phyloP scores from a whole-genome alignment of 92 coral and sea anemone species.

The Parazoanthus darwini region DNA sequence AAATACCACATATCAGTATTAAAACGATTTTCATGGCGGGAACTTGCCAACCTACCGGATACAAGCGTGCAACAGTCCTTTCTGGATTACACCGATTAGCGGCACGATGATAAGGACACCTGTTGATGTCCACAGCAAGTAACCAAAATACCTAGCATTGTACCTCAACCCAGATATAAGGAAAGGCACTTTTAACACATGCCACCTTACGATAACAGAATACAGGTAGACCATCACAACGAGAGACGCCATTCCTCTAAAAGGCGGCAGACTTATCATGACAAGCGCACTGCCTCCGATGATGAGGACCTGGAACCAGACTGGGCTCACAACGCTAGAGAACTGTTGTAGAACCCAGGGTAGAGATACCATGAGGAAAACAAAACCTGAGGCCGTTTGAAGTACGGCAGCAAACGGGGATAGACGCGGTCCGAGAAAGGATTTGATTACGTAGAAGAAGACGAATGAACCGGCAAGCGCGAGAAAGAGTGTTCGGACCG shows the following conservation, averaged over 20 bases:
- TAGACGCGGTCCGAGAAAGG: slow-evolving; percentile 5
- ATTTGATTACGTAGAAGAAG: slow-evolving; percentile 34
- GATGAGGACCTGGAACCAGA: slow-evolving; percentile 6
- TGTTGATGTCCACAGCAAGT: slow-evolving; percentile 27
- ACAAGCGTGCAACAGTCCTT: slow-evolving; percentile 33
- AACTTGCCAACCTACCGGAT: slow-evolving; percentile 25
- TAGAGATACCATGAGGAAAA: slow-evolving; percentile 35
- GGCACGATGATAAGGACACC: slow-evolving; percentile 35
- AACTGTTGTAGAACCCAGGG: slow-evolving; percentile 52
- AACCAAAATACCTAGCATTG: slow-evolving; percentile 11
- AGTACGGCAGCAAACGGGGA: slow-evolving; percentile 22
- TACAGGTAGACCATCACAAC: slow-evolving; percentile 44
- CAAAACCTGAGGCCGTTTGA: slow-evolving; percentile 19
- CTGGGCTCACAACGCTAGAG: background rate
- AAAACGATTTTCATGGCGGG: too few species aligned
- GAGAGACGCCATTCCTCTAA: slow-evolving; percentile 46
- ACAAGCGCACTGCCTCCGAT: slow-evolving; percentile 19
- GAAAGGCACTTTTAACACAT: slow-evolving; percentile 42
- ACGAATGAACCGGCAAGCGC: slow-evolving; percentile 16
- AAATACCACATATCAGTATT: background rate
- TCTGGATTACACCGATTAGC: slow-evolving; percentile 39
- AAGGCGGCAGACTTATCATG: slow-evolving; percentile 41
- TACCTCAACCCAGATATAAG: slow-evolving; percentile 22
- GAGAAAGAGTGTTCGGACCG: slow-evolving; percentile 5
- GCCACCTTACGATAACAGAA: slow-evolving; percentile 39